A percentile compares a stretch with the other conserved stretches of the same genome.
These are phyloP conservation scores for Sminthurides bifidus DNA, from an alignment of 1,140 invertebrate genomes.

Conservation along the genomic window DNA sequence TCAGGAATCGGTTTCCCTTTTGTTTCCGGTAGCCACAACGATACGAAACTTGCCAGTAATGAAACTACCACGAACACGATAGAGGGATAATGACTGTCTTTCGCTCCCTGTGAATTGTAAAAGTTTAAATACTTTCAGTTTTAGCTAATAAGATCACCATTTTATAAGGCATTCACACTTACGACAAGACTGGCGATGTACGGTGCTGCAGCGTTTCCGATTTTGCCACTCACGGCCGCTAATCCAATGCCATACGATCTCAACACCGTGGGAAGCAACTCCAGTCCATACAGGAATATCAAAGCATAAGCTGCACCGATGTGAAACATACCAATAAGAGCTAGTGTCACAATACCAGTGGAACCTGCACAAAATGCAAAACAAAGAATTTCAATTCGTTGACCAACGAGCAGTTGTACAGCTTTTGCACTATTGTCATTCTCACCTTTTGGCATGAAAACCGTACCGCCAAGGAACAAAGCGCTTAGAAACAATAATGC, in stretches of 20 bases:
- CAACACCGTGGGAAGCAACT: background rate
- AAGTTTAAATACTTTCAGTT: too few species aligned
- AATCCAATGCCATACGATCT: background rate
- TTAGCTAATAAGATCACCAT: too few species aligned
- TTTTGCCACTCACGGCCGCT: background rate
- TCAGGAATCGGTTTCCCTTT: too few species aligned
- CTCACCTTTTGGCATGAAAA: background rate
- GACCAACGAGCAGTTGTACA: too few species aligned
- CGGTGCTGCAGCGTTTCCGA: background rate
- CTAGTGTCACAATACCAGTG: background rate
- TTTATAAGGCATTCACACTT: too few species aligned
- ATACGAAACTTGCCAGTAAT: too few species aligned
- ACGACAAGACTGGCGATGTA: background rate
- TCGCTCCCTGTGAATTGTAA: too few species aligned
- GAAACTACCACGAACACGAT: too few species aligned
- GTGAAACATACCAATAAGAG: background rate
- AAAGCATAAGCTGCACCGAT: background rate
- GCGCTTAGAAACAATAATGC: background rate
- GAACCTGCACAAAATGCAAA: background rate
- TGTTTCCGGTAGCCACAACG: too few species aligned
- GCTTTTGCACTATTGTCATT: too few species aligned
- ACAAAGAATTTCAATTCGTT: too few species aligned
- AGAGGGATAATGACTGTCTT: too few species aligned
- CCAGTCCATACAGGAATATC: background rate
- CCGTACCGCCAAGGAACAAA: background rate